Base-by-base conservation (phyloP, 2,888 invertebrate genomes). In the Drosophila incognita region DNA sequence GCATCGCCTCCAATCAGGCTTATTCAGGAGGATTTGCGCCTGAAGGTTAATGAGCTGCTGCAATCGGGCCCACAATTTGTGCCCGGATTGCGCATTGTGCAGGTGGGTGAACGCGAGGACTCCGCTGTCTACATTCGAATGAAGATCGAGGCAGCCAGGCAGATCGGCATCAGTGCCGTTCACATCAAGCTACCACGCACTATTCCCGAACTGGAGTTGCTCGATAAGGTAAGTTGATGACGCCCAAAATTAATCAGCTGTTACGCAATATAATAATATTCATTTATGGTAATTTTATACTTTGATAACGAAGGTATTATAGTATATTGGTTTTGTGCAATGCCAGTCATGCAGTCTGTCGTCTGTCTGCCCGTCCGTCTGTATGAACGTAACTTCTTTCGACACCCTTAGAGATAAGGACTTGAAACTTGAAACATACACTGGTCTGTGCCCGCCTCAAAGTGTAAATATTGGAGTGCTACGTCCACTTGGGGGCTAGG, bases 61-160 rank as follows among this genome's bases (percentile, higher is more conserved):
- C 91, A 94, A 62, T 92, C 93, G 74, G 89, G 95, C 66, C 94
- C 96, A 3, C 93, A 94, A 71, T 98, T 97, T 92, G 93, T 93
- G 76, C 96, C 97, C 0, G 96, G 96, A 18, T 94, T 99, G 79
- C 97, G 98, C 29, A 98, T 99, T 91, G 97, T 99, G 52, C 97
- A 99, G 95, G 99, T 99, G 72, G 99, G 99, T 15, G 97, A 96
- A 2, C 95, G 99, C 1, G 98, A 98, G 93, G 99, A 99, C 93
- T 99, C 99, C 52, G 99, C 99, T 94, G 99, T 99, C 7, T 99
- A 99, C 94, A 99, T 99, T 91, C 94, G 98, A 40, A 98, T 97
- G 96, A 99, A 99, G 94, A 95, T 99, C 66, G 97, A 97, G 93
- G 97, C 98, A 0, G 99, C 99, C 0, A 95, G 94, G 61, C 97